phyloP scores from a whole-genome alignment of 2,113 vertebrate species.

The Syngnathus typhle region DNA sequence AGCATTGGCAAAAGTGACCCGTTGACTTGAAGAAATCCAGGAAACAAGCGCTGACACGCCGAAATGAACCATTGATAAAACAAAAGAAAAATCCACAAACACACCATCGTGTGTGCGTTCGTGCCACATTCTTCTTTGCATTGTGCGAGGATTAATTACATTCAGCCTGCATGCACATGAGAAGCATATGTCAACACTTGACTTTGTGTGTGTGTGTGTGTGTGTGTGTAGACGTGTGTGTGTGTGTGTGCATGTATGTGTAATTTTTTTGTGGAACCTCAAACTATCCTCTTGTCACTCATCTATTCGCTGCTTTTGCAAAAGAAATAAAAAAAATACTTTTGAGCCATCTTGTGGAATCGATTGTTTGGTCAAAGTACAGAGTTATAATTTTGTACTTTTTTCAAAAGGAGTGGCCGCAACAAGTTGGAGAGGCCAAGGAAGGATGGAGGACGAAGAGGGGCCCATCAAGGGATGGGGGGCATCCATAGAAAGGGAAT shows the following conservation, averaged over 20 bases:
- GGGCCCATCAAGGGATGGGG: slow-evolving; percentile 27
- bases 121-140: slow-evolving; percentile 1
- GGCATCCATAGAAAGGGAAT: background rate
- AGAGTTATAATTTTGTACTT: background rate
- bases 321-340: background rate
- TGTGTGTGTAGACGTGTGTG: no score
- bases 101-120: background rate
- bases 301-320: background rate
- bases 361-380: no score
- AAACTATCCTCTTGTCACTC: background rate
- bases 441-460: slow-evolving; percentile 35
- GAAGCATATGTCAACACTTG: background rate
- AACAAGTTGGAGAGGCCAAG: slow-evolving; percentile 19
- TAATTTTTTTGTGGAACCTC: background rate
- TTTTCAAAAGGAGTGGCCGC: background rate
- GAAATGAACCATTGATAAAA: background rate
- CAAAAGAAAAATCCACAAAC: background rate
- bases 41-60: background rate
- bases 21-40: background rate
- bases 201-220: slow-evolving; percentile 3
- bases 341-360: background rate
- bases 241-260: background rate
- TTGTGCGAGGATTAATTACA: slow-evolving; percentile 2
- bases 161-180: slow-evolving; percentile 3
- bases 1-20: background rate